A percentile compares a stretch with the other conserved stretches of the same genome.
These are phyloP conservation scores for Phoenicopterus ruber DNA, from an alignment of 2,113 vertebrate genomes.

Conservation along the genomic window DNA sequence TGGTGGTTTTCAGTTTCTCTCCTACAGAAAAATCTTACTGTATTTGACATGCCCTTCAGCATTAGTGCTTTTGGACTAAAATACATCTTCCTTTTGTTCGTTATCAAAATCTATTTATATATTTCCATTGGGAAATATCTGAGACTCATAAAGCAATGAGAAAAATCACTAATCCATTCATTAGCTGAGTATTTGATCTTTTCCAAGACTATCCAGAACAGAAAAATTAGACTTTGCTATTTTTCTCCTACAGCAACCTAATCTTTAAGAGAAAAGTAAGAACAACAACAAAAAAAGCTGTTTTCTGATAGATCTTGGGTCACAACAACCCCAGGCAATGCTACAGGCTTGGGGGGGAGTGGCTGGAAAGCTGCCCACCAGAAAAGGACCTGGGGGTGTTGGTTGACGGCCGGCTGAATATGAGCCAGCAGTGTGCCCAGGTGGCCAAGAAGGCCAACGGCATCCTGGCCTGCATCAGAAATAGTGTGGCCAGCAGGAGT, in stretches of 20 bases:
- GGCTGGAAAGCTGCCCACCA: no score
- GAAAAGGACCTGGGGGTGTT: no score
- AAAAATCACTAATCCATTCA: constrained; percentile 33
- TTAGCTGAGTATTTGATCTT: constrained; percentile 52
- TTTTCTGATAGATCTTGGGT: neutral
- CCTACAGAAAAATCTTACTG: neutral
- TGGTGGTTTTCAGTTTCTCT: neutral
- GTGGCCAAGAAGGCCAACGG: no score
- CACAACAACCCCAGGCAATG: no score
- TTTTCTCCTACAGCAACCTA: neutral
- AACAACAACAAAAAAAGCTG: neutral
- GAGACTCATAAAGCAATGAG: neutral
- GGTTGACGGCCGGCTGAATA: no score
- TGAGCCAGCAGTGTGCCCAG: no score
- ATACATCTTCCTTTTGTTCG: constrained; percentile 14
- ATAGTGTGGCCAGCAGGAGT: no score
- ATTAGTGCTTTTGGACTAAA: constrained; percentile 14
- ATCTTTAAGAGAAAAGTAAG: neutral
- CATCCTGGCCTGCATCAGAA: no score
- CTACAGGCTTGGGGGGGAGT: no score
- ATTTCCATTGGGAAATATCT: constrained; percentile 51
- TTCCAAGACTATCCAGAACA: neutral
- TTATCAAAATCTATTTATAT: constrained; percentile 48
- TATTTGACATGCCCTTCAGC: constrained; percentile 45
- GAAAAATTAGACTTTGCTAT: neutral